Base-by-base conservation (phyloP, 2,888 invertebrate genomes). In the Spatulosminthurus flaviceps region DNA sequence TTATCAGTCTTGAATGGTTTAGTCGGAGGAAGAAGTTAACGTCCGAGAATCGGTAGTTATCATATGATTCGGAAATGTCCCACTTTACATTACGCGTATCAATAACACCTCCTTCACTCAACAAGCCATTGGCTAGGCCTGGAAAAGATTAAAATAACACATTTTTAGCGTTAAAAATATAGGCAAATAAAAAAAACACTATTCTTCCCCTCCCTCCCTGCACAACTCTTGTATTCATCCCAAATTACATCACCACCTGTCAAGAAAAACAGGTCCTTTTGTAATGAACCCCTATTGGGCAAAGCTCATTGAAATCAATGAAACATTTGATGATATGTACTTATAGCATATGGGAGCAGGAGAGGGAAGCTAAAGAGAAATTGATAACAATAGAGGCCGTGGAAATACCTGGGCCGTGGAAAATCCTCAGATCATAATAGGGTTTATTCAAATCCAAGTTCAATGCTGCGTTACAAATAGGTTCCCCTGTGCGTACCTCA, bases 1-100 rank as follows among this genome's bases (percentile, higher is more conserved):
- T 94, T 19, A 95, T 89, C 0, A 95, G 89, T 51, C 94, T 90
- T 0, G 95, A 95, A 87, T 95, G 95, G 88, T 95, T 95, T 84
- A 95, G 90, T 29, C 92, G 91, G 69, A 95, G 88, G 87, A 93
- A 94, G 26, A 94, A 94, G 2, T 92, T 91, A 26, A 95, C 88
- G 87, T 95, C 95, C 1, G 92, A 92, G 64, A 94, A 91, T 1
- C 91, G 90, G 84, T 93, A 92, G 87, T 94, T 94, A 82, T 94
- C 94, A 86, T 93, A 95, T 85, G 94, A 92, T 60, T 95, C 90
- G 94, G 94, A 95, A 16, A 94, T 90, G 87, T 94, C 91, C 84
- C 95, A 90, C 82, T 90, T 90, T 0, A 92, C 93, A 82, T 92
- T 94, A 43, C 95, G 90, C 0, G 93, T 91, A 87, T 95, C 94